Evolutionary conservation across 2,888 invertebrate genomes (phyloP), one percentile per base, ranked within the genome.

Genomic region (Tryphoninae sp.): DNA sequence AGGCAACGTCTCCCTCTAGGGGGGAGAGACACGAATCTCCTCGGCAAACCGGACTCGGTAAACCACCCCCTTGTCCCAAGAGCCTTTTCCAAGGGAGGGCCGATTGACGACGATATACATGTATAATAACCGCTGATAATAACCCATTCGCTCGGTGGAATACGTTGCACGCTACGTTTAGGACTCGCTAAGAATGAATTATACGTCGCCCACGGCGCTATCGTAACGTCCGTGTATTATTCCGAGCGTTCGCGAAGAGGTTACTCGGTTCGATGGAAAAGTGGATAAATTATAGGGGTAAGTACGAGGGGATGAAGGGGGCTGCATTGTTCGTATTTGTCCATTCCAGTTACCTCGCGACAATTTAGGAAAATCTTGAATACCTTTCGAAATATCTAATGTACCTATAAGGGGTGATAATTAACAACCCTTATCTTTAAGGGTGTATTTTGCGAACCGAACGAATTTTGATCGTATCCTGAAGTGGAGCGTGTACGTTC

Each of bases 41-140:
- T 13, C 61, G 26, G 11, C 55, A 73, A 73, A 64, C 73, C 33
- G 19, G 23, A 33, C 22, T 62, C n/a, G 42, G 64, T 73, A 62
- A 64, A 67, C 67, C 26, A 40, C 62, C 53, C 73, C 53, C 26
- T 33, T 33, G 49, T 72, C 61, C 49, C 71, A 49, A 72, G 62
- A 53, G 62, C 51, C 49, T 73, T 73, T 64, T 23, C 62, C 53
- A 22, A 53, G 62, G 16, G 73, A 53, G 62, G 16, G 73, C 22
- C 53, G 53, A 33, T 33, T 40, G 53, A 13, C 22, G 51, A 13
- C 13, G 22, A 22, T 62, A 22, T 51, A 64, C n/a, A 42, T n/a
- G 62, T 51, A 73, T 62, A 53, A 73, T 53, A 40, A 51, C 33
- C 40, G 19, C 40, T 45, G 59, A 42, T 71, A 71, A 59, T 19